A percentile compares a stretch with the other conserved stretches of the same genome.
Evolutionary conservation across 2,113 vertebrate species (phyloP).

Genomic region (Larimichthys polyactis): DNA sequence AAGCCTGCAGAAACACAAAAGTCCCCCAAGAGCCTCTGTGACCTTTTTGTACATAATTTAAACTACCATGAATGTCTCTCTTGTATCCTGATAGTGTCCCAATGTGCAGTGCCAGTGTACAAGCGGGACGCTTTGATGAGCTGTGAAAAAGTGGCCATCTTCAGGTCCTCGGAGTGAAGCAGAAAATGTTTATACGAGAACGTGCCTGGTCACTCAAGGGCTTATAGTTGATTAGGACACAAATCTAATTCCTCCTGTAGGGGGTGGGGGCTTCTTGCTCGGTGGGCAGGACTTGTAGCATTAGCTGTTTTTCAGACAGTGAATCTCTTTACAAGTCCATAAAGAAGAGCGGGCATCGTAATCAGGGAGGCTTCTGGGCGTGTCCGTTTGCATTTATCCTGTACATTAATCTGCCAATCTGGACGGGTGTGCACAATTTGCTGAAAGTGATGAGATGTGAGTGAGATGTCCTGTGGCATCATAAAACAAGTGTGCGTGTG

Average conservation of each 20-base stretch:
- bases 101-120: constrained; percentile 24
- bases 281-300: constrained; percentile 54
- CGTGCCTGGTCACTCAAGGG: constrained; percentile 66
- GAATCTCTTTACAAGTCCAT: constrained; percentile 69
- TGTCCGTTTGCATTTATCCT: constrained; percentile 57
- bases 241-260: constrained; percentile 76
- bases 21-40: constrained; percentile 46
- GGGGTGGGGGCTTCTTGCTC: constrained; percentile 34
- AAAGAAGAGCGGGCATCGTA: constrained; percentile 58
- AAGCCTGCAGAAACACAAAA: constrained; percentile 37
- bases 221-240: constrained; percentile 70
- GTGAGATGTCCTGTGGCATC: constrained; percentile 62
- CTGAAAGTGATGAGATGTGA: constrained; percentile 67
- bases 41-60: constrained; percentile 62
- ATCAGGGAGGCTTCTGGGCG: constrained; percentile 69
- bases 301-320: constrained; percentile 51
- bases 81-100: constrained; percentile 34
- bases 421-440: constrained; percentile 59
- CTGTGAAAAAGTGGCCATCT: constrained; percentile 50
- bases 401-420: constrained; percentile 73
- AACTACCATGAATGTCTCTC: constrained; percentile 46
- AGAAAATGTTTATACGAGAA: constrained; percentile 50
- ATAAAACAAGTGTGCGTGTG: constrained; percentile 52
- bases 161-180: constrained; percentile 43
- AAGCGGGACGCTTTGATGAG: constrained; percentile 55